These are phyloP conservation scores for Tringa solitaria DNA, from an alignment of 2,113 vertebrate genomes.

Conservation along the genomic window DNA sequence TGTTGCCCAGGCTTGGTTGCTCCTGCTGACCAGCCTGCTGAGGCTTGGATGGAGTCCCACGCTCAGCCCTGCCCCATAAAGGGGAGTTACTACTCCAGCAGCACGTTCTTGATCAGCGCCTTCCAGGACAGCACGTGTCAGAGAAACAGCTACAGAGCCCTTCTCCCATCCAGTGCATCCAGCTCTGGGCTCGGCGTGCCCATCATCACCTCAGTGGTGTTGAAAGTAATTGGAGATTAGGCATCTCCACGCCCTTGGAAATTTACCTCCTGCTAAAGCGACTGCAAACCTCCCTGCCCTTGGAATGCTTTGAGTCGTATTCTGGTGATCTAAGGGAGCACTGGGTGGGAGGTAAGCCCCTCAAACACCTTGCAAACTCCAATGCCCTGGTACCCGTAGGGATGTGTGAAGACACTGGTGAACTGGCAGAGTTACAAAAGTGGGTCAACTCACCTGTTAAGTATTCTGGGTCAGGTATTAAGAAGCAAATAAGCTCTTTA, in stretches of 20 bases:
- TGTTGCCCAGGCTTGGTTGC: neutral
- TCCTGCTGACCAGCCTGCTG: conserved; percentile 1
- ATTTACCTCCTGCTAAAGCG: neutral
- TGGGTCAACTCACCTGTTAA: neutral
- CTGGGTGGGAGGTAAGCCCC: fast-evolving
- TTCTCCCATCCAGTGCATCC: neutral
- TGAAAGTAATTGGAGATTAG: neutral
- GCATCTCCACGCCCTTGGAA: neutral
- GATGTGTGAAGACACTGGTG: neutral
- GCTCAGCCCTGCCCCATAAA: neutral
- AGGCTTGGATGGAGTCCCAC: neutral
- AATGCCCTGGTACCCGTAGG: neutral
- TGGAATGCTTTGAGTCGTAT: neutral
- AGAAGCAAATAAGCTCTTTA: neutral
- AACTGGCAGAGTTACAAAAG: neutral
- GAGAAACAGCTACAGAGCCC: neutral
- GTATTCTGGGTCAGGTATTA: neutral
- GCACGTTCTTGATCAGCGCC: neutral
- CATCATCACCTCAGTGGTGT: neutral
- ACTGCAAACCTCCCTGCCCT: neutral
- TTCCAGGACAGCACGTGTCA: neutral
- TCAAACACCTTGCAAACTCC: neutral
- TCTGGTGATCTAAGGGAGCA: neutral
- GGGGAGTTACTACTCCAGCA: neutral
- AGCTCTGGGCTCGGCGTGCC: neutral